Conservation (phyloP, 2,888 invertebrate species). For the Metellina segmentata region DNA sequence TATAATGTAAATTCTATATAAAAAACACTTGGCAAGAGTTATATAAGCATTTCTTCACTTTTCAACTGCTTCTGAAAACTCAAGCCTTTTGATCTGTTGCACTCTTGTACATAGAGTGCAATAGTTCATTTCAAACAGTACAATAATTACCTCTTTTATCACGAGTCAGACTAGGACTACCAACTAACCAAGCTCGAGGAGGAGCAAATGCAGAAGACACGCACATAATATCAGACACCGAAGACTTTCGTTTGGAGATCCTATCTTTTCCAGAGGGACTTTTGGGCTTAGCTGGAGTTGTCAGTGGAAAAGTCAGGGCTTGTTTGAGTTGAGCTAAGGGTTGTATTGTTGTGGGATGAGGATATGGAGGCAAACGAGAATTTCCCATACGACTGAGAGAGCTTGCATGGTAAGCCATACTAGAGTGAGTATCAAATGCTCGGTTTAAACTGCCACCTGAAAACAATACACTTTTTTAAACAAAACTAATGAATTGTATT, state of each 20-base stretch:
- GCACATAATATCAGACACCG: constrained; percentile 87
- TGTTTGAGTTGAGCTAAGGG: constrained; percentile 92
- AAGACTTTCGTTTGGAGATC: constrained; percentile 82
- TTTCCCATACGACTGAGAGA: constrained; percentile 83
- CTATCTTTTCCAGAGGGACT: constrained; percentile 77
- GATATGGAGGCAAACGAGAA: constrained; percentile 94
- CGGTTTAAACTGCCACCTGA: constrained; percentile 64
- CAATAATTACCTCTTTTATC: constrained; percentile 78
- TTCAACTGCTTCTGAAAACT: too few species aligned
- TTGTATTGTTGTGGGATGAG: constrained; percentile 89
- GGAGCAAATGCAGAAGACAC: constrained; percentile 91
- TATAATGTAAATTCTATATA: too few species aligned
- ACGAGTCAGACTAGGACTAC: constrained; percentile 81
- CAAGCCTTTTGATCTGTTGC: too few species aligned
- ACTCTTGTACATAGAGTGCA: too few species aligned
- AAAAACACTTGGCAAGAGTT: too few species aligned
- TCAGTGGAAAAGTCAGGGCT: constrained; percentile 78
- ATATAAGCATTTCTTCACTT: too few species aligned
- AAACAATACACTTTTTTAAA: background rate
- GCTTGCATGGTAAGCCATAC: constrained; percentile 84
- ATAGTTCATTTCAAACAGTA: too few species aligned
- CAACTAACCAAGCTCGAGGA: constrained; percentile 87
- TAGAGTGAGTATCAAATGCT: constrained; percentile 81
- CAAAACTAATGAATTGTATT: too few species aligned
- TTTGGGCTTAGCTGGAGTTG: constrained; percentile 64